A percentile compares a stretch with the other conserved stretches of the same genome.
Evolutionary conservation across 1,140 invertebrate genomes (phyloP).

Genomic region (Ceratina australensis): DNA sequence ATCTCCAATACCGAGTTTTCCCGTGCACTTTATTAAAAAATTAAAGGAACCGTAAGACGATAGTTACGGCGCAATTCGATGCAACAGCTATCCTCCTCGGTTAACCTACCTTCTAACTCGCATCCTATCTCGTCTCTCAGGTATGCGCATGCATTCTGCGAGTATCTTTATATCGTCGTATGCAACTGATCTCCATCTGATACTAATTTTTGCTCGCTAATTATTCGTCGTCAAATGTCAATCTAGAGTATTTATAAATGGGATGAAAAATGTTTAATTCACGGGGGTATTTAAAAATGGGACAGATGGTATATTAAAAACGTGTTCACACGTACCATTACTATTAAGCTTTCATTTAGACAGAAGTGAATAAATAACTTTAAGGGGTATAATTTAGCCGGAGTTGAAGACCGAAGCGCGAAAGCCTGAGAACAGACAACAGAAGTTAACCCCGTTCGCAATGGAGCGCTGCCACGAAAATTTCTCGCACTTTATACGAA

Average conservation of each 20-base stretch:
- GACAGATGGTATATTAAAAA: too few relatives aligned
- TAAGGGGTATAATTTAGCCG: not conserved
- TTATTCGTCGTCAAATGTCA: too few relatives aligned
- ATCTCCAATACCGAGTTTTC: constrained; percentile 9
- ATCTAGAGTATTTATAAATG: too few relatives aligned
- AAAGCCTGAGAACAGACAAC: constrained; percentile 2
- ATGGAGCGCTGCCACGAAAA: not conserved
- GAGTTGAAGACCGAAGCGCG: not conserved
- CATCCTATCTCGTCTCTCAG: not conserved
- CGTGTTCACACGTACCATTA: too few relatives aligned
- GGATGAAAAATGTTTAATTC: too few relatives aligned
- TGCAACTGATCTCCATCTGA: constrained; percentile 20
- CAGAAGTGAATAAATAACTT: too few relatives aligned
- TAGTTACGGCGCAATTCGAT: constrained; percentile 39
- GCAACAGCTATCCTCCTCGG: constrained; percentile 1
- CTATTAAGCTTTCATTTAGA: too few relatives aligned
- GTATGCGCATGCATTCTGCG: constrained; percentile 8
- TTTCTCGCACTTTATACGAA: constrained; percentile 15
- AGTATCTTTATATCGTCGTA: constrained; percentile 26
- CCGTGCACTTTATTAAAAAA: constrained; percentile 36
- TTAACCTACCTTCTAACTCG: constrained; percentile 10
- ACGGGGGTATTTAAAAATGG: too few relatives aligned
- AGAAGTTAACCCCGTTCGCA: constrained; percentile 3
- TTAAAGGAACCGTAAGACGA: constrained; percentile 28
- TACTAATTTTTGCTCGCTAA: not conserved